Conservation (phyloP, 2,888 invertebrate species). For the Metalampra italica region DNA sequence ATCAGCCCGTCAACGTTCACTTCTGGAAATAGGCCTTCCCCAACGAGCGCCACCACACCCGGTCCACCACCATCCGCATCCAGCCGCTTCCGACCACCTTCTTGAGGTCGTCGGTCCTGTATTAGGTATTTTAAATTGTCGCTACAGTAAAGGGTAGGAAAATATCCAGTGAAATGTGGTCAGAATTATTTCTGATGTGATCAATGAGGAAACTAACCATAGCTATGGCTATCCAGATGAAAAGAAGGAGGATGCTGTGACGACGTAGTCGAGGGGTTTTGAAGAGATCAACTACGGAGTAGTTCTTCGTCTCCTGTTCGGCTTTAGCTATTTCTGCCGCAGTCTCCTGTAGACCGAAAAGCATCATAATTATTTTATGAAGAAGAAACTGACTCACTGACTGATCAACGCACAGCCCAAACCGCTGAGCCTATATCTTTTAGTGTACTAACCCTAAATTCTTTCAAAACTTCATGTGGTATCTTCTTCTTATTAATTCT, state of each 20-base stretch:
- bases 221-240: slow-evolving; percentile 92
- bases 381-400: too few relatives aligned
- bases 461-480: slow-evolving; percentile 83
- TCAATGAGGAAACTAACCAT: slow-evolving; percentile 67
- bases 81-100: too few relatives aligned
- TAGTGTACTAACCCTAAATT: slow-evolving; percentile 80
- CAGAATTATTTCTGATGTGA: not conserved
- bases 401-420: too few relatives aligned
- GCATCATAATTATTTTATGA: too few relatives aligned
- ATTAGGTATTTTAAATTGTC: too few relatives aligned
- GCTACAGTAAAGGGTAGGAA: too few relatives aligned
- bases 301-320: slow-evolving; percentile 84
- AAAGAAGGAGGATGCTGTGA: slow-evolving; percentile 83
- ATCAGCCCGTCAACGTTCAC: too few relatives aligned
- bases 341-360: slow-evolving; percentile 64
- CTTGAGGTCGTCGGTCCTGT: too few relatives aligned
- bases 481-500: slow-evolving; percentile 85
- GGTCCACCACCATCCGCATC: too few relatives aligned
- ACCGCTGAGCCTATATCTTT: too few relatives aligned
- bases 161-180: not conserved
- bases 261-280: slow-evolving; percentile 86
- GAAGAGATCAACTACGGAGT: slow-evolving; percentile 88
- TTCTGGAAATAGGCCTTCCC: too few relatives aligned
- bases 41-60: too few relatives aligned
- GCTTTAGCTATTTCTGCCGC: slow-evolving; percentile 82